Evolutionary conservation across 2,797 vertebrate species (phyloP), one percentile per base, ranked within the genome.

Genomic region (Lithobates pipiens): DNA sequence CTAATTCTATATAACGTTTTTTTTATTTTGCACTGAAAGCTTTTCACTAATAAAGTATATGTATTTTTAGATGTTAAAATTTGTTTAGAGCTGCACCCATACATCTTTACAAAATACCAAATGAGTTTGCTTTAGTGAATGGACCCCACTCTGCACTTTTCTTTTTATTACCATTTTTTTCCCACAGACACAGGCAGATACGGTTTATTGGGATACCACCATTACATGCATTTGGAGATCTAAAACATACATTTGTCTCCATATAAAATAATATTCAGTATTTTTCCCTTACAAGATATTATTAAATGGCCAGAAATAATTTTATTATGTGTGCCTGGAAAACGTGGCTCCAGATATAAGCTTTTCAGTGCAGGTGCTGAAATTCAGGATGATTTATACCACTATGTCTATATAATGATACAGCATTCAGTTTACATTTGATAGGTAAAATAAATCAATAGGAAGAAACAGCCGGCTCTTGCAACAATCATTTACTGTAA

Each of bases 381-480:
- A n/a, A 57, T 71, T 21, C 46, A 34, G 42, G 32, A 23, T 80
- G 78, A 80, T 80, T 80, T 80, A 80, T 69, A 70, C 50, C 15
- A 29, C 67, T 16, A 29, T 32, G 13, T 72, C 68, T 36, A 36
- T 29, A 54, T 80, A 80, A 57, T 67, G 13, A 57, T 80, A 71
- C 29, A 54, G 78, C 5, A 54, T 44, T 39, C 68, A 72, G 44
- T 57, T 70, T 72, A 80, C 78, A 80, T 57, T 72, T 61, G 77
- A 80, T 68, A 68, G 10, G 44, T 57, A 32, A 80, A 72, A 80
- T 80, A 71, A 80, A 80, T 80, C 78, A 80, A 80, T 80, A 61
- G 8, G 27, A 21, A 63, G 46, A 69, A 50, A 80, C 9, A 70
- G 27, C 4, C 16, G 27, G 46, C 42, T 15, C 27, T 21, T 23